Evolutionary conservation across 2,888 invertebrate species (phyloP), one percentile per base, ranked within the genome.

Genomic region (Anagyrus pseudococci): DNA sequence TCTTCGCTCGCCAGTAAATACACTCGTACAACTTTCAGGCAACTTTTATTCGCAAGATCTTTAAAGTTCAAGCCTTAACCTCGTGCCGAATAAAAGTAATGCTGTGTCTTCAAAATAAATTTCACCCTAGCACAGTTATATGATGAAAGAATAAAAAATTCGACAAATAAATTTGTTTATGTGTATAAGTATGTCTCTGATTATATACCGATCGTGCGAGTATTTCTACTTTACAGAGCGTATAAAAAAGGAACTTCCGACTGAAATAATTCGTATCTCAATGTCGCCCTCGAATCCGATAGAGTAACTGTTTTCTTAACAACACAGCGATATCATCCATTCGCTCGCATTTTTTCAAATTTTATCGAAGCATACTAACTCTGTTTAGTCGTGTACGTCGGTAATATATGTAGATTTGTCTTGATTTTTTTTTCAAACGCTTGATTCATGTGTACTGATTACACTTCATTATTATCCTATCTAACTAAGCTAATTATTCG

Each of bases 401-500:
- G 29, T 57, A 57, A 41, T 58, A 33, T 57, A 50, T 29, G 10
- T 44, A 4, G 8, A 7, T 44, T 44, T 44, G 10, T 44, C 17
- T 49, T 7, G 6, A n/a, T 23, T 56, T 47, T 64, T 49, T 49
- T 46, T 62, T 47, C 44, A 33, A 47, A 53, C 55, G 23, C 25
- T 19, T 52, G 48, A 54, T 60, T 62, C 46, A 44, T 53, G 41
- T 46, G 47, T 52, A 44, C 33, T 53, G 49, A 40, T 61, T 59
- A 58, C 46, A 49, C 8, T 49, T 43, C n/a, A 26, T 46, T 53
- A 37, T 58, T 50, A 23, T 17, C 37, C 55, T 58, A 58, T 10
- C 65, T 65, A 65, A 19, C 46, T 66, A 52, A 19, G 37, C 53
- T 66, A 62, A 43, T 55, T 58, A 50, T 13, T 56, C 25, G 29